Evolutionary conservation across 1,140 invertebrate genomes (phyloP), one percentile per base, ranked within the genome.

Genomic region (Melipona quadrifasciata): DNA sequence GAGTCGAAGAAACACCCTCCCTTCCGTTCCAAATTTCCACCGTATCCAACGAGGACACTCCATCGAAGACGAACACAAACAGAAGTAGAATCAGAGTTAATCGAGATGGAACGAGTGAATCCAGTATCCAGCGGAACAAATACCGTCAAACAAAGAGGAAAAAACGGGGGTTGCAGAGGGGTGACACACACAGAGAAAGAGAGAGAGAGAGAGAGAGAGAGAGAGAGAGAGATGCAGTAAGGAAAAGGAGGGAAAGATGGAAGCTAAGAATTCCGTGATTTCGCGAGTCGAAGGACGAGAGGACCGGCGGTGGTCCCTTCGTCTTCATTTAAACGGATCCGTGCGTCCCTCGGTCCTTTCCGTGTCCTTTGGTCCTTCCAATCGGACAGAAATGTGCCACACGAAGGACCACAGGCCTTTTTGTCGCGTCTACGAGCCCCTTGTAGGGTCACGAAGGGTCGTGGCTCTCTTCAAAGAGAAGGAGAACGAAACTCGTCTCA

Each of bases 271-370:
- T 67, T 68, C 72, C 34, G 80, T 86, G 34, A 90, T 88, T 88
- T 84, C 76, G 64, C 71, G 74, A 90, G 82, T 86, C 79, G 73
- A 68, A 72, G 81, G 70, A 84, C 67, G 67, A 12, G 64, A 39
- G 39, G 5, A 39, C 68, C 74, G 39, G 39, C 51, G 73, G 21
- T 5, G 31, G 58, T 70, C 81, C 85, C 88, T 88, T 84, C 78
- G 84, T 89, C 90, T 90, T 85, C 88, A 90, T 91, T 91, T 87
- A 86, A 84, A 83, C 76, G 74, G 61, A 80, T 81, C 64, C 68
- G 77, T 64, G 57, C 85, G 79, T 84, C 81, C 87, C 85, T 85
- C 47, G 87, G 67, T 16, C 68, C 72, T 84, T 89, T 86, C 85
- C 82, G 34, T 85, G 67, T 16, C 68, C 72, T 84, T 89, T 86